phyloP scores from a whole-genome alignment of 2,797 vertebrate genomes.

The Molossus molossus region DNA sequence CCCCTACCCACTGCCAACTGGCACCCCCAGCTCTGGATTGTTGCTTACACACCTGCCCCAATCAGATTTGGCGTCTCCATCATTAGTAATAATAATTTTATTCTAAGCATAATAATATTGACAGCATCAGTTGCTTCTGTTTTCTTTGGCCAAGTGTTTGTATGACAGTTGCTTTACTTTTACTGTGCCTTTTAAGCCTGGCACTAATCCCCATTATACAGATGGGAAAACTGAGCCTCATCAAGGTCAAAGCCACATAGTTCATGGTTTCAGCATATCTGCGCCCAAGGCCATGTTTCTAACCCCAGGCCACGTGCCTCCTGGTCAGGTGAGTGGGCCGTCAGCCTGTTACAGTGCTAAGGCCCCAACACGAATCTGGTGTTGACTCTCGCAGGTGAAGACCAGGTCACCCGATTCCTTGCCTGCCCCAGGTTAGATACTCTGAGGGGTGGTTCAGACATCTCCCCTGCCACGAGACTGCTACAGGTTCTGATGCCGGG shows the following conservation, averaged over 20 bases:
- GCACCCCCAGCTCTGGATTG: background rate
- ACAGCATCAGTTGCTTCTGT: background rate
- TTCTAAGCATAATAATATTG: background rate
- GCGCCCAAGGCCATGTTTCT: background rate
- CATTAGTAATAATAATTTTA: no score
- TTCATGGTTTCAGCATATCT: background rate
- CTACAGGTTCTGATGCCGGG: background rate
- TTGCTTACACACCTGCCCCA: background rate
- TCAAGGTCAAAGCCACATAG: background rate
- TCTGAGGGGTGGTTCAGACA: background rate
- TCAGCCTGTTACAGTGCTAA: no score
- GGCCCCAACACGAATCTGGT: background rate
- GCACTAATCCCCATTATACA: background rate
- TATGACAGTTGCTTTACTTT: background rate
- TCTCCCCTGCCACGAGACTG: no score
- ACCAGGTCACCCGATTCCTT: background rate
- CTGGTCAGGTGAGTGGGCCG: background rate
- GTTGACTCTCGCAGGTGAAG: background rate
- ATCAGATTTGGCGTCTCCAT: background rate
- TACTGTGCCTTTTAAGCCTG: background rate
- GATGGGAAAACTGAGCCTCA: background rate
- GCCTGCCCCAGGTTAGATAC: background rate
- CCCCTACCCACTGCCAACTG: rapidly evolving
- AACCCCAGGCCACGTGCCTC: background rate
- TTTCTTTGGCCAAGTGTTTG: background rate